Evolutionary conservation across 2,113 vertebrate species (phyloP), one percentile per base, ranked within the genome.

Genomic region (Colius striatus): DNA sequence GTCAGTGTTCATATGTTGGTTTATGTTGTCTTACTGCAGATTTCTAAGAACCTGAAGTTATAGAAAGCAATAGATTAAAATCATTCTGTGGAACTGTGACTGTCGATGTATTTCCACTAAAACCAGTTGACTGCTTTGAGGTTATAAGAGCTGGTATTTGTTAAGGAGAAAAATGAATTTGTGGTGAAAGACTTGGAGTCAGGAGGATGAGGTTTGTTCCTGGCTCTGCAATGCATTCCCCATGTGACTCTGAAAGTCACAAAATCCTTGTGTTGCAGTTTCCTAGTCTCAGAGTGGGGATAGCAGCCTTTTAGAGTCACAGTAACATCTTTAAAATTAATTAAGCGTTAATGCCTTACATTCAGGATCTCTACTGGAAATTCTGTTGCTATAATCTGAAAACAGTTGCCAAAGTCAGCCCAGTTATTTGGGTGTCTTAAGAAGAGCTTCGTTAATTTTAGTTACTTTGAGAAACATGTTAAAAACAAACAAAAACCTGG

Each of bases 131-230:
- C 73, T 54, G 20, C 26, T 91, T 47, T 38, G 76, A 80, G 72
- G 51, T 83, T 90, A 2, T 36, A 53, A 65, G 66, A 89, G 50
- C 34, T 67, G 50, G 30, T 87, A 71, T 95, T 72, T 84, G 18
- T 68, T 88, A 75, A 90, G 68, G 65, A 84, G 48, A 91, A 92
- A 67, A 95, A 93, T 43, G 50, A 51, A 72, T 84, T 85, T 89
- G 80, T 68, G 91, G 89, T 0, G 1, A 29, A 90, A 89, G 34
- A 23, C 29, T 81, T 51, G 63, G 67, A 90, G 47, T 70, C 26
- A 16, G 77, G 54, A 89, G 74, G 82, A 38, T 66, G 71, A 88
- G 61, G 38, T 26, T 92, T 58, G 51, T 65, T 87, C 58, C 61
- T 95, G 89, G 51, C 50, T 72, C 45, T 53, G 61, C 34, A 71